Conservation (phyloP, 2,888 invertebrate genomes). For the Hyposoter dolosus region DNA sequence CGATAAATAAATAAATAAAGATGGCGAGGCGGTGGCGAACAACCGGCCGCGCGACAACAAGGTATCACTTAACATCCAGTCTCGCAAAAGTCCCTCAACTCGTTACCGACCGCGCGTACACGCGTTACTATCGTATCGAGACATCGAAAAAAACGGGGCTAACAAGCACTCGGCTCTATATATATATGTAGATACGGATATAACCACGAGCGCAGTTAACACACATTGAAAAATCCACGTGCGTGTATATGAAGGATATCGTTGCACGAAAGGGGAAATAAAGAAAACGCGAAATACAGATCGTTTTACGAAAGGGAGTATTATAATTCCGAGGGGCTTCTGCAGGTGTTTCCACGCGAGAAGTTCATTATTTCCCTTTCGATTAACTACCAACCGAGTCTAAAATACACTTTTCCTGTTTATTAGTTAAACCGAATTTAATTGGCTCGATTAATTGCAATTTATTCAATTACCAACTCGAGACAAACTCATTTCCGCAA, state of each 20-base stretch:
- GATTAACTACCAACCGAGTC: neutral
- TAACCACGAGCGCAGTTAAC: neutral
- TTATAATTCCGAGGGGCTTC: constrained; percentile 2
- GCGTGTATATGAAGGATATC: constrained; percentile 4
- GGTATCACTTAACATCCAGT: constrained; percentile 77
- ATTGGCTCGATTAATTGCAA: constrained; percentile 9
- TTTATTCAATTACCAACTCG: neutral
- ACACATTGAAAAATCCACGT: constrained; percentile 5
- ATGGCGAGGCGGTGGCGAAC: constrained; percentile 63
- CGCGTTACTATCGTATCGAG: constrained; percentile 65
- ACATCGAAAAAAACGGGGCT: constrained; percentile 53
- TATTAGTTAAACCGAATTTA: neutral
- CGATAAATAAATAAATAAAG: constrained; percentile 31
- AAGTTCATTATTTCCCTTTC: constrained; percentile 36
- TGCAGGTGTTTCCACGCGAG: constrained; percentile 43
- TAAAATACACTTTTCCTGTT: too few species aligned
- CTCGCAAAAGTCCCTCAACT: constrained; percentile 61
- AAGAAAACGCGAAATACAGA: constrained; percentile 58
- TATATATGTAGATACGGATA: neutral
- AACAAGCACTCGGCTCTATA: constrained; percentile 44
- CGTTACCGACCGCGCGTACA: constrained; percentile 61
- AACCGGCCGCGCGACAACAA: constrained; percentile 61
- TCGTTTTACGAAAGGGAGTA: constrained; percentile 43
- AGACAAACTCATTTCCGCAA: neutral
- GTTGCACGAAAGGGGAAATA: constrained; percentile 53